Conservation (phyloP, 1,140 invertebrate genomes). For the Drosophila nigrodunni region DNA sequence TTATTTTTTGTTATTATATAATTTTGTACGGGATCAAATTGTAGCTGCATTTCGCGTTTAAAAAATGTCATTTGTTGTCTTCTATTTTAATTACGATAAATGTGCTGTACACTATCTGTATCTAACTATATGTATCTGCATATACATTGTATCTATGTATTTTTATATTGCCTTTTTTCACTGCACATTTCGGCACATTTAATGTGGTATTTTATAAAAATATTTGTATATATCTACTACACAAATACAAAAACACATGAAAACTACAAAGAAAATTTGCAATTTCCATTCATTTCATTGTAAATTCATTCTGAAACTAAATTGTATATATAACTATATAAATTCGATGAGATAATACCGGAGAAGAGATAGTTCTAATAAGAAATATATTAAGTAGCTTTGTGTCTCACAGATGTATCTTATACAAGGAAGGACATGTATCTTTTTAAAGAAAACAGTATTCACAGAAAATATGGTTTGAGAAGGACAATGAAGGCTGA, state of each 20-base stretch:
- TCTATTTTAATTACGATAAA: background rate
- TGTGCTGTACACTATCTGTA: too few relatives aligned
- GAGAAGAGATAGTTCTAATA: too few relatives aligned
- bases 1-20: slow-evolving; percentile 6
- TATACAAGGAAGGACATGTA: too few relatives aligned
- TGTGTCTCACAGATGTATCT: too few relatives aligned
- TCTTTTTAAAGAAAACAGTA: too few relatives aligned
- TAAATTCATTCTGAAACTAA: background rate
- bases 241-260: slow-evolving; percentile 19
- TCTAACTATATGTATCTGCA: background rate
- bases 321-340: background rate
- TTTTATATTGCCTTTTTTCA: slow-evolving; percentile 1
- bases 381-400: too few relatives aligned
- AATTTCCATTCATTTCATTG: slow-evolving; percentile 2
- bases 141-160: slow-evolving; percentile 1
- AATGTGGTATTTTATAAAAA: slow-evolving; percentile 31
- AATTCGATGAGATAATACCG: too few relatives aligned
- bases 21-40: slow-evolving; percentile 9
- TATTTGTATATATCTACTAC: slow-evolving; percentile 9
- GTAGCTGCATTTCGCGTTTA: slow-evolving; percentile 34
- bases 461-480: too few relatives aligned
- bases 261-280: slow-evolving; percentile 4
- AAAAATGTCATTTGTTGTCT: slow-evolving; percentile 16
- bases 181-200: slow-evolving; percentile 41
- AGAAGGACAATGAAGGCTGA: too few relatives aligned